Evolutionary conservation across 2,888 invertebrate genomes (phyloP).

Genomic region (Malthinus seriepunctatus): DNA sequence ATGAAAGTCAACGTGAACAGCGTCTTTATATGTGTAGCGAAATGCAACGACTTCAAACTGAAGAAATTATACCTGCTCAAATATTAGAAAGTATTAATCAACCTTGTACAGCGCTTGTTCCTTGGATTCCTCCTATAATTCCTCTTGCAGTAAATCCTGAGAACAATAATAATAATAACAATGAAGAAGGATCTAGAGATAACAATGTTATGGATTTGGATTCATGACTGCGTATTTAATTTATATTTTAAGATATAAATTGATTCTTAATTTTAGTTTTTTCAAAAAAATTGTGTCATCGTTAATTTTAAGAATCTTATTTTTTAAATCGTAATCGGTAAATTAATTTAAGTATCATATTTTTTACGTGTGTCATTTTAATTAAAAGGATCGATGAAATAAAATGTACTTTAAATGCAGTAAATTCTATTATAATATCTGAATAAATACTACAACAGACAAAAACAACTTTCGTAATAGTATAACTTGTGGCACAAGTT

Average conservation of each 20-base stretch:
- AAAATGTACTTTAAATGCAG: background rate
- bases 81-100: slow-evolving; percentile 67
- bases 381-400: background rate
- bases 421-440: slow-evolving; percentile 18
- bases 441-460: slow-evolving; percentile 29
- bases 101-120: slow-evolving; percentile 78
- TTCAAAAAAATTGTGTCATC: too few species aligned
- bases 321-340: too few species aligned
- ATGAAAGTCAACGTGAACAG: slow-evolving; percentile 46
- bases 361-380: too few species aligned
- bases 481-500: slow-evolving; percentile 27
- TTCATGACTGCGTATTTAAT: background rate
- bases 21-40: slow-evolving; percentile 69
- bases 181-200: slow-evolving; percentile 53
- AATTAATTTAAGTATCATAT: too few species aligned
- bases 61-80: slow-evolving; percentile 68
- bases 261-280: too few species aligned
- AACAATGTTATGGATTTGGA: slow-evolving; percentile 44
- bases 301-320: too few species aligned
- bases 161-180: slow-evolving; percentile 47
- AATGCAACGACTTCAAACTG: slow-evolving; percentile 66
- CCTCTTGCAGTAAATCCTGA: slow-evolving; percentile 40
- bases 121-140: slow-evolving; percentile 73
- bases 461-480: slow-evolving; percentile 25
- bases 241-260: too few species aligned